phyloP scores from a whole-genome alignment of 2,888 invertebrate genomes.

The Dynastes maya region DNA sequence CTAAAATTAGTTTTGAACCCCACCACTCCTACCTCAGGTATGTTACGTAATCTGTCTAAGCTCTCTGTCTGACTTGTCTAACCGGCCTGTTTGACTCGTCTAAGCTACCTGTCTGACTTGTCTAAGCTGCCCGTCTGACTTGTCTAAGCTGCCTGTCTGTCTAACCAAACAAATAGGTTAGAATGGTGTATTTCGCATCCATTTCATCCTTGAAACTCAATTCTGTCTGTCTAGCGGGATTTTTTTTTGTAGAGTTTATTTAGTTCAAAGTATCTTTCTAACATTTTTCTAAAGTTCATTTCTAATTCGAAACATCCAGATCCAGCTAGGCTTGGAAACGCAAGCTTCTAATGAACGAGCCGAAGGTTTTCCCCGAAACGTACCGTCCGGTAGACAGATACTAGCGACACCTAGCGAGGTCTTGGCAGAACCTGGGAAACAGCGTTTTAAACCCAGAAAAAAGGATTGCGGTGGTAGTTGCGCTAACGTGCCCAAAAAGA shows the following conservation, averaged over 20 bases:
- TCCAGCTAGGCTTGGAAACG: neutral
- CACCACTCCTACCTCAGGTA: too few species aligned
- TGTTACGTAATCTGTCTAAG: too few species aligned
- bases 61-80: too few species aligned
- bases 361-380: constrained; percentile 21
- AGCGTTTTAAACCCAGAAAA: neutral
- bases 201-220: too few species aligned
- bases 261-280: neutral
- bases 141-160: too few species aligned
- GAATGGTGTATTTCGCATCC: too few species aligned
- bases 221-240: too few species aligned
- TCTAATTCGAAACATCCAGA: neutral
- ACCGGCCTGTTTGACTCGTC: too few species aligned
- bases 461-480: neutral
- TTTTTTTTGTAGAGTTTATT: neutral
- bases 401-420: neutral
- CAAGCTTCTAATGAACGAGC: neutral
- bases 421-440: neutral
- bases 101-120: too few species aligned
- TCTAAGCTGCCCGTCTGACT: too few species aligned
- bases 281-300: neutral
- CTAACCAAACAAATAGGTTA: too few species aligned
- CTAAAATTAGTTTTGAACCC: too few species aligned
- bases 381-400: neutral
- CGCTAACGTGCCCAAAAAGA: neutral